Evolutionary conservation across 2,113 vertebrate genomes (phyloP).

Genomic region (Sylvia atricapilla): DNA sequence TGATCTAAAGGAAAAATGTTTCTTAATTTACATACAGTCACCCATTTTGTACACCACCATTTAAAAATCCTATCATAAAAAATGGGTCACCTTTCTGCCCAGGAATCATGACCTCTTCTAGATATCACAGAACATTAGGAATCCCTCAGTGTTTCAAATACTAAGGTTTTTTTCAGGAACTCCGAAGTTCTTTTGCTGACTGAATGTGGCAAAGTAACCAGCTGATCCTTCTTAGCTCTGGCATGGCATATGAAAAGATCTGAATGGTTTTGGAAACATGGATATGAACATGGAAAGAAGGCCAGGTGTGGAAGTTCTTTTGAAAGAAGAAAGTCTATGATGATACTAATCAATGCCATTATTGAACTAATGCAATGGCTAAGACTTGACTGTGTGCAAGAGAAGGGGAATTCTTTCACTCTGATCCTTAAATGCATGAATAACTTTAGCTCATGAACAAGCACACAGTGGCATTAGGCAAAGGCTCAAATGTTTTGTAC

Average conservation of each 20-base stretch:
- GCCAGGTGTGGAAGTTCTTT: background rate
- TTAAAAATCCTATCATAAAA: background rate
- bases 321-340: background rate
- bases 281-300: background rate
- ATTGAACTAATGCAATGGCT: background rate
- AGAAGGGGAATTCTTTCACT: background rate
- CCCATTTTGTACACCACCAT: background rate
- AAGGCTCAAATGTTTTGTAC: background rate
- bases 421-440: background rate
- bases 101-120: background rate
- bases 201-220: background rate
- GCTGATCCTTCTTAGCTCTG: background rate
- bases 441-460: background rate
- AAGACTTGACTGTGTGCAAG: background rate
- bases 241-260: background rate
- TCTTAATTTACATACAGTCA: background rate
- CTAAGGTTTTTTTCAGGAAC: background rate
- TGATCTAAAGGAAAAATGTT: conserved; percentile 71
- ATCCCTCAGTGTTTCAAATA: background rate
- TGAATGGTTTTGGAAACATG: background rate
- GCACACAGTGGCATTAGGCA: background rate
- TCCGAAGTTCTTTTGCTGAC: background rate
- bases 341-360: background rate
- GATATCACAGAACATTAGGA: background rate
- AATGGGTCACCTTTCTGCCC: background rate